phyloP scores from a whole-genome alignment of 2,113 vertebrate genomes.

The Aptenodytes forsteri region DNA sequence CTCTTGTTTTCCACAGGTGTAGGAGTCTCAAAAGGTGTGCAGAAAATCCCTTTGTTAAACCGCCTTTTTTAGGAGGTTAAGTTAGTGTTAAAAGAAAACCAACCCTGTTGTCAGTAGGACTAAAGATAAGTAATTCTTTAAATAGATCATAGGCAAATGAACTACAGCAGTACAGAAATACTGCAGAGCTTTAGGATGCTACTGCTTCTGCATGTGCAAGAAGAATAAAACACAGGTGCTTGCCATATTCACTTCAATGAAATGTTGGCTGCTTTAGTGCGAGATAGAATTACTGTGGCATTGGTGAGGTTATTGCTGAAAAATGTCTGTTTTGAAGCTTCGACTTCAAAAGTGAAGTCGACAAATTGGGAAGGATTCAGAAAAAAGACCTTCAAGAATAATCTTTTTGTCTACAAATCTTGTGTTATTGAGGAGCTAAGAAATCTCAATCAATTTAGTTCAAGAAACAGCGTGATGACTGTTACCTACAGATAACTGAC shows the following conservation, averaged over 20 bases:
- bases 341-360: rapidly evolving
- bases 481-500: background rate
- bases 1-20: background rate
- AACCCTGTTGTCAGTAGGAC: background rate
- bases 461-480: background rate
- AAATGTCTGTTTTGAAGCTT: background rate
- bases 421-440: background rate
- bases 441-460: background rate
- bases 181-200: background rate
- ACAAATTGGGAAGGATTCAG: background rate
- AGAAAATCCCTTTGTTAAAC: background rate
- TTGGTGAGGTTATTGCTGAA: background rate
- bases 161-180: background rate
- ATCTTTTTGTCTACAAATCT: background rate
- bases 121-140: constrained; percentile 9
- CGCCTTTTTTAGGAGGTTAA: background rate
- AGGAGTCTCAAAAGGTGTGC: background rate
- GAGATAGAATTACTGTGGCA: background rate
- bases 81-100: background rate
- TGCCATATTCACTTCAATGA: background rate
- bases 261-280: rapidly evolving
- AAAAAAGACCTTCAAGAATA: background rate
- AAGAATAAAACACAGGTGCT: background rate
- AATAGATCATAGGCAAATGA: background rate
- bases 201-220: background rate